Evolutionary conservation across 1,140 invertebrate species (phyloP), one percentile per base, ranked within the genome.

Genomic region (Drosophila prosaltans): DNA sequence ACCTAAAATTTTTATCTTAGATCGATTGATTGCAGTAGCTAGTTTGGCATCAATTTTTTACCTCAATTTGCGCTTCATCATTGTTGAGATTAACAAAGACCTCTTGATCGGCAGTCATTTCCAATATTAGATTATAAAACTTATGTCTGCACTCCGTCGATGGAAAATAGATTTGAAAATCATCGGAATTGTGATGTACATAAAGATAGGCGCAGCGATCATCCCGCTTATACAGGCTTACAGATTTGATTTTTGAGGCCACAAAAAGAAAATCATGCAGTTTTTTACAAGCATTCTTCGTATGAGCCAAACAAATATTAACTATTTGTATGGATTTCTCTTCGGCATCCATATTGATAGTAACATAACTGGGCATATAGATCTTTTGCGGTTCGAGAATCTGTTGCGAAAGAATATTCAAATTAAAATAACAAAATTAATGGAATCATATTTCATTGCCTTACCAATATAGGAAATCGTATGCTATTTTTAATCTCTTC

Each of bases 81-180:
- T 90, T 90, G 61, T 75, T 77, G 24, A 98, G 93, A 92, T 97
- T 96, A 8, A 97, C 96, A 61, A 98, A 95, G 85, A 96, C 95
- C 48, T 97, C 96, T 92, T 97, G 96, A 92, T 98, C 96, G 6
- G 95, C 95, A 0, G 97, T 97, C 91, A 98, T 94, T 93, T 97
- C 95, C 9, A 97, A 93, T 36, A 98, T 94, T 3, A 97, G 91
- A 80, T 97, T 95, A 91, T 97, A 96, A 83, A 98, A 97, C 81
- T 95, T 94, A 91, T 97, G 95, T 69, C 98, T 94, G 92, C 97
- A 97, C 54, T 95, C 93, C 57, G 96, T 94, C 0, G 98, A 99
- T 9, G 99, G 98, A 74, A 99, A 97, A 92, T 97, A 99, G 93
- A 99, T 98, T 95, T 99, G 98, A 93, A 99, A 99, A 93, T 99